Evolutionary conservation across 2,888 invertebrate species (phyloP), one percentile per base, ranked within the genome.

Genomic region (Synergus itoensis): DNA sequence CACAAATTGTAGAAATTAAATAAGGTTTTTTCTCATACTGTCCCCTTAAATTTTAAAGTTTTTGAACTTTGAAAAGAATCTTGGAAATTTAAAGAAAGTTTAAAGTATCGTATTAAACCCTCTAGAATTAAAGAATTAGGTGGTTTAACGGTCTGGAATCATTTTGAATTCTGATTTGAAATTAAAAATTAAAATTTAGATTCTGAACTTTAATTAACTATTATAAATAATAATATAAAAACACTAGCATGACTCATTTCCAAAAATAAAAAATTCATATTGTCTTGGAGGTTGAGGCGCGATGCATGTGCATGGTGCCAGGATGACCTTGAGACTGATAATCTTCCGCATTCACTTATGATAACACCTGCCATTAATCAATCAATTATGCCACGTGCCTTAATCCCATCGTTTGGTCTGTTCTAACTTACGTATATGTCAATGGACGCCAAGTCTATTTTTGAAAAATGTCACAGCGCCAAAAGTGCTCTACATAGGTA

Each of bases 391-490:
- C 28, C 77, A 83, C 78, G 81, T 48, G 75, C 77, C 75, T 78
- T 76, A 82, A 81, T 80, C 79, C 82, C 81, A 82, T 79, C 80
- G 80, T 80, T 65, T 80, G 78, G 81, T 81, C 69, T 67, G 80
- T 77, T 48, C 28, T 14, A 4, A 53, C 73, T 73, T 73, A 73
- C 73, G 73, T 40, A 73, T 79, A 84, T 85, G 86, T 84, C 87
- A 84, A 86, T 81, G 81, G 83, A 85, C 84, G 86, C 87, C 88
- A 86, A 86, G 85, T 89, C 89, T 91, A 90, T 90, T 91, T 89
- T 90, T 86, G 88, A 88, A 88, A 86, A 89, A 89, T 88, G 88
- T 89, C 87, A 86, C 84, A 85, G 84, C 80, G 89, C 89, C 88
- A 89, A 89, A 88, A 88, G 87, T 85, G 83, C 85, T 84, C 81